phyloP scores from a whole-genome alignment of 2,113 vertebrate genomes.

The Nipponia nippon region DNA sequence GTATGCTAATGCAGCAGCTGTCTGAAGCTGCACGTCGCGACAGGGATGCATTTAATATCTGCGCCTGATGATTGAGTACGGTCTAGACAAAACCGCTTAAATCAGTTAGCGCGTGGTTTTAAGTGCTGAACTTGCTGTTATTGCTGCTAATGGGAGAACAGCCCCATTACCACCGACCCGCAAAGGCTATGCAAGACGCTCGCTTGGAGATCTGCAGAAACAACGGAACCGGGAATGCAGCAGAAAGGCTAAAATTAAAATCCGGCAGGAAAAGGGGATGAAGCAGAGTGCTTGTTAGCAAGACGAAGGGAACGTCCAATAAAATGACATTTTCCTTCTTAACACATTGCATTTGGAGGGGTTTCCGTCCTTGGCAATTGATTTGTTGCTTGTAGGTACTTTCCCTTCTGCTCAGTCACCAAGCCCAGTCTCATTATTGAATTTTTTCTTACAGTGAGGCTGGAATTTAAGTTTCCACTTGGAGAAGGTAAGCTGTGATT shows the following conservation, averaged over 20 bases:
- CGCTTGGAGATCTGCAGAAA: not conserved
- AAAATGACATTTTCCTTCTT: not conserved
- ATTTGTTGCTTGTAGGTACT: not conserved
- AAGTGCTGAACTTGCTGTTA: not conserved
- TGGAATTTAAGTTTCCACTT: not conserved
- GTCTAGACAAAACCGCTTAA: not conserved
- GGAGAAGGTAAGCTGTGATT: not conserved
- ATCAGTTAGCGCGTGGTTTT: not conserved
- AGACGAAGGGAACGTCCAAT: not conserved
- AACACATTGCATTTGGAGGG: not conserved
- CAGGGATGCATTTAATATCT: not conserved
- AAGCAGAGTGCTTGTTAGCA: not conserved
- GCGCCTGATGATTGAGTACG: not conserved
- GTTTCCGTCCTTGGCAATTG: not conserved
- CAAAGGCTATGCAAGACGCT: rapidly evolving
- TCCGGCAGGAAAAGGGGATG: not conserved
- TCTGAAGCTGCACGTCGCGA: not conserved
- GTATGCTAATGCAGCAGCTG: constrained; percentile 50
- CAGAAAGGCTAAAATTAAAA: not conserved
- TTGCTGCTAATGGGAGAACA: not conserved
- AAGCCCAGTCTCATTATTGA: not conserved
- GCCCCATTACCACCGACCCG: not conserved
- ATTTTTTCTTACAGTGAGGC: not conserved
- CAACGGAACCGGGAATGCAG: not conserved
- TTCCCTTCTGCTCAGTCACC: not conserved